A percentile compares a stretch with the other conserved stretches of the same genome.
These are phyloP conservation scores for Cynocephalus volans DNA, from an alignment of 2,113 vertebrate genomes.

Conservation along the genomic window DNA sequence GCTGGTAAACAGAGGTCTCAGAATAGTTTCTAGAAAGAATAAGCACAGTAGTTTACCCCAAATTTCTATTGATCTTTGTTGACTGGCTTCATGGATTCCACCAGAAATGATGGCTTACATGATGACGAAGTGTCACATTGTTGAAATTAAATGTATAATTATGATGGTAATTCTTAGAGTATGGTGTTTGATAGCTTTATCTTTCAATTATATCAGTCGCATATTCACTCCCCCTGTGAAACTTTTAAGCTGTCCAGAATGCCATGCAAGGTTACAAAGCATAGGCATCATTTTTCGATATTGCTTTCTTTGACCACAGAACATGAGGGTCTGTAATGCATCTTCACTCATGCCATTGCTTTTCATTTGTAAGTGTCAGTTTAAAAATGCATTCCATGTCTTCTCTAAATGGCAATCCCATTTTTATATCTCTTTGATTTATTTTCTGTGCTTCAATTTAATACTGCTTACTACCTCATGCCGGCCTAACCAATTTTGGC, in stretches of 20 bases:
- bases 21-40: background rate
- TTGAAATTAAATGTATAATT: background rate
- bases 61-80: background rate
- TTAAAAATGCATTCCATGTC: slow-evolving; percentile 50
- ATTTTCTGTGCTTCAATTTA: slow-evolving; percentile 64
- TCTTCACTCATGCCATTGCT: slow-evolving; percentile 15
- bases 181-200: background rate
- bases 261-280: background rate
- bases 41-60: background rate
- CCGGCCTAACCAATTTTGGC: background rate
- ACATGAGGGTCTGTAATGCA: rapidly evolving
- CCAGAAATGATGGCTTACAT: background rate
- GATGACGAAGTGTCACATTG: background rate
- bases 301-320: background rate
- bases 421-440: slow-evolving; percentile 57
- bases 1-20: background rate
- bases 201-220: background rate
- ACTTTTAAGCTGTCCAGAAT: background rate
- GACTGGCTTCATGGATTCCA: background rate
- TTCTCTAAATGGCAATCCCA: slow-evolving; percentile 42
- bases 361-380: slow-evolving; percentile 62
- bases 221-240: background rate
- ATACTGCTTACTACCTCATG: background rate
- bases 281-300: background rate
- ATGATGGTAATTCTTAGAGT: background rate